Conservation (phyloP, 1,140 invertebrate genomes). For the Eulimnadia texana region DNA sequence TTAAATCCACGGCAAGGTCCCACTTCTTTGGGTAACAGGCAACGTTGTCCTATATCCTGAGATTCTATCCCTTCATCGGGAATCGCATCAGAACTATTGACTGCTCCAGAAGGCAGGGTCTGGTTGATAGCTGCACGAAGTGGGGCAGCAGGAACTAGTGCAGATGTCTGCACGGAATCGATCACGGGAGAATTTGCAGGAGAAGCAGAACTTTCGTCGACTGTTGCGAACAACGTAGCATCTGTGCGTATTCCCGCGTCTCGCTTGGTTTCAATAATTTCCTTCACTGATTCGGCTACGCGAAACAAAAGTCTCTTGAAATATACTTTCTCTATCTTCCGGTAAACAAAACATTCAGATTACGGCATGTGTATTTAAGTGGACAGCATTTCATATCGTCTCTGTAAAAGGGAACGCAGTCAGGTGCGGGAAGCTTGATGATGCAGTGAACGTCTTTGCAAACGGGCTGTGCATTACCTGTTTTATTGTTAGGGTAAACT, state of each 20-base stretch:
- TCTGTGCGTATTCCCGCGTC: not conserved
- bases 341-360: not conserved
- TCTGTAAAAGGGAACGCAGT: slow-evolving; percentile 13
- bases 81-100: not conserved
- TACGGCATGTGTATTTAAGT: slow-evolving; percentile 4
- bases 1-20: slow-evolving; percentile 53
- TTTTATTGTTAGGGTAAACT: not conserved
- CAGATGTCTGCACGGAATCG: not conserved
- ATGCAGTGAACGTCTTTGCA: slow-evolving; percentile 8
- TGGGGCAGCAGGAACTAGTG: not conserved
- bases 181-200: not conserved
- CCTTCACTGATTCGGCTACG: not conserved
- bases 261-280: not conserved
- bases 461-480: too few species aligned
- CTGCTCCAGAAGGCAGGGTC: too few species aligned
- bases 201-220: too few species aligned
- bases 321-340: not conserved
- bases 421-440: not conserved
- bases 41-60: not conserved
- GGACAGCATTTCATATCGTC: slow-evolving; percentile 4
- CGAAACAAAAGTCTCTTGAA: not conserved
- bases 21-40: slow-evolving; percentile 28
- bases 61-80: not conserved
- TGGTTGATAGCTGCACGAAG: not conserved
- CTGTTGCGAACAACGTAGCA: not conserved